These are phyloP conservation scores for Bombus huntii DNA, from an alignment of 1,140 invertebrate species.

Conservation along the genomic window DNA sequence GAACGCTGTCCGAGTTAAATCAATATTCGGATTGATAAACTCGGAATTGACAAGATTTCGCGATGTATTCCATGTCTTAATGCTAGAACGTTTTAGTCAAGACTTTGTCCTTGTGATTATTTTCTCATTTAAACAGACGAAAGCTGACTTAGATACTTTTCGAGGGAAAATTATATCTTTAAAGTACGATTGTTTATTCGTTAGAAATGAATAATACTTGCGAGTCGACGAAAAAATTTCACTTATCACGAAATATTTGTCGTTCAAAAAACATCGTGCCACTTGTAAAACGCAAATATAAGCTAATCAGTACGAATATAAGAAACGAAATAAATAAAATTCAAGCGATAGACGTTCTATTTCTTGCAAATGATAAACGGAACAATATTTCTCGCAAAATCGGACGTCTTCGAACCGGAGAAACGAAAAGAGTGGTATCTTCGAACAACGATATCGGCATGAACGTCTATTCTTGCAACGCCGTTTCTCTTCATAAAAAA, in stretches of 20 bases:
- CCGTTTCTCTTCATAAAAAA: background rate
- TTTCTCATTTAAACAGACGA: too few species aligned
- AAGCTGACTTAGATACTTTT: too few species aligned
- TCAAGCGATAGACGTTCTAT: background rate
- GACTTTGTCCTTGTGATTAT: too few species aligned
- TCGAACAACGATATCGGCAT: background rate
- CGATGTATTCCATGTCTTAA: too few species aligned
- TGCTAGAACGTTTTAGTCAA: too few species aligned
- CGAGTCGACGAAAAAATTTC: background rate
- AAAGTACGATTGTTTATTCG: conserved; percentile 4
- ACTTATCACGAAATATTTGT: background rate
- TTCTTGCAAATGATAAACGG: background rate
- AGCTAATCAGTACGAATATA: background rate
- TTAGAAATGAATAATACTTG: background rate
- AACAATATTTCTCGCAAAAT: background rate
- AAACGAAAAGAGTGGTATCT: background rate
- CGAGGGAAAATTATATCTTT: background rate
- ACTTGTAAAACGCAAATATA: background rate
- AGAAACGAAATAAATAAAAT: conserved; percentile 15
- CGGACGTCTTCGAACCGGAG: background rate
- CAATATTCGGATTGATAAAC: background rate
- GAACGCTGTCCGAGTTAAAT: background rate
- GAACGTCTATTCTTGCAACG: background rate
- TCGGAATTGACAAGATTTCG: too few species aligned
- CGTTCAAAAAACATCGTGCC: background rate